Evolutionary conservation across 1,140 invertebrate species (phyloP).

Genomic region (Drosophila repletoides): DNA sequence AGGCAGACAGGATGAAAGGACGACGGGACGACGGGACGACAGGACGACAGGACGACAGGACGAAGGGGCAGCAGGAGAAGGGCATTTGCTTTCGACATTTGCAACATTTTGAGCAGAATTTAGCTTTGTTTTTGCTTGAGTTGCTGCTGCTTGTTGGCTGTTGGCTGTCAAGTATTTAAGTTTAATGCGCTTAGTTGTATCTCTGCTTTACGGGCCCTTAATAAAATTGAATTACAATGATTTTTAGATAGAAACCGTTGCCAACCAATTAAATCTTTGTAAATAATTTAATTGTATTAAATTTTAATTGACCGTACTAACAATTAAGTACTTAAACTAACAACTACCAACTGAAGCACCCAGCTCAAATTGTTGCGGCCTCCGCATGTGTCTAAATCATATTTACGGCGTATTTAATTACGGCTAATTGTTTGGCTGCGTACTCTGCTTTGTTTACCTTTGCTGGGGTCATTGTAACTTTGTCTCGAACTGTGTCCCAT

Average conservation of each 20-base stretch:
- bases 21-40: neutral
- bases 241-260: constrained; percentile 55
- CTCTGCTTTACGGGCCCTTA: constrained; percentile 23
- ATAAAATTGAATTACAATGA: constrained; percentile 69
- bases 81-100: constrained; percentile 30
- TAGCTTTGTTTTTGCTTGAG: constrained; percentile 44
- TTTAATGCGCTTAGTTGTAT: constrained; percentile 66
- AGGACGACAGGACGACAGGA: constrained; percentile 24
- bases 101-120: constrained; percentile 56
- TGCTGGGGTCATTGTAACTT: no score
- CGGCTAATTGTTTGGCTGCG: no score
- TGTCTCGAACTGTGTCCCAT: no score
- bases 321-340: no score
- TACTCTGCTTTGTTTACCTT: no score
- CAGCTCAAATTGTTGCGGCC: no score
- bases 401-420: no score
- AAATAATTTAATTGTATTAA: constrained; percentile 20
- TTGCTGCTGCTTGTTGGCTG: constrained; percentile 19
- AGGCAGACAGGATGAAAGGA: constrained; percentile 44
- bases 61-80: neutral
- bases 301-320: constrained; percentile 31
- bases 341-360: no score
- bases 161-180: constrained; percentile 58
- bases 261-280: constrained; percentile 48
- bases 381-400: no score